Evolutionary conservation across 2,113 vertebrate species (phyloP).

Genomic region (Synchiropus splendidus): DNA sequence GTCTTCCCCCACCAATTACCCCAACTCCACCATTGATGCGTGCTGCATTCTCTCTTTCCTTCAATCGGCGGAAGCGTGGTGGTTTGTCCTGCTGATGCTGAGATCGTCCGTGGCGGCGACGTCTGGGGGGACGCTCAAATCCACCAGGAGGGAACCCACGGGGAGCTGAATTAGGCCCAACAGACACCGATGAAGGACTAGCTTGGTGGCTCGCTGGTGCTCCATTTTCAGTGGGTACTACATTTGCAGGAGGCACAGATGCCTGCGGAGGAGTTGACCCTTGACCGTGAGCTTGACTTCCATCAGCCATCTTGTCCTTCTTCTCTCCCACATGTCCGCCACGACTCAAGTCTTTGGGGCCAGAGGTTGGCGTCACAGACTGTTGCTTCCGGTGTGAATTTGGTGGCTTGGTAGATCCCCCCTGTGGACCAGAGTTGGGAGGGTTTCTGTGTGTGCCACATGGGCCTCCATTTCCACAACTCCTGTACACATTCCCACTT

Average conservation of each 20-base stretch:
- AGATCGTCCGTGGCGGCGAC: constrained; percentile 75
- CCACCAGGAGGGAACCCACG: constrained; percentile 48
- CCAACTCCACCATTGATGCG: constrained; percentile 67
- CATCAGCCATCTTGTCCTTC: constrained; percentile 63
- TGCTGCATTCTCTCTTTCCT: constrained; percentile 81
- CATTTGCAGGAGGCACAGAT: constrained; percentile 19
- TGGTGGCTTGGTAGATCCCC: constrained; percentile 51
- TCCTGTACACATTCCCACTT: constrained; percentile 54
- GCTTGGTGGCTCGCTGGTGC: constrained; percentile 30
- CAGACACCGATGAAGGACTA: constrained; percentile 42
- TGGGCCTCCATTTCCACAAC: constrained; percentile 46
- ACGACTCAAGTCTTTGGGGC: constrained; percentile 54
- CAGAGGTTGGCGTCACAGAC: constrained; percentile 29
- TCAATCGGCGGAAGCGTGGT: constrained; percentile 82
- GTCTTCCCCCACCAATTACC: constrained; percentile 48
- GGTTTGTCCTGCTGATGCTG: constrained; percentile 91
- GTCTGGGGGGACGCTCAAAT: constrained; percentile 73
- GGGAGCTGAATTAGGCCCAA: constrained; percentile 36
- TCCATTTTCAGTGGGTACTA: constrained; percentile 54
- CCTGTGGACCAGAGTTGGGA: constrained; percentile 52
- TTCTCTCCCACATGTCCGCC: constrained; percentile 48
- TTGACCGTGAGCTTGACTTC: constrained; percentile 49
- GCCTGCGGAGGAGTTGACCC: constrained; percentile 39
- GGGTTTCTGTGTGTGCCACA: constrained; percentile 54
- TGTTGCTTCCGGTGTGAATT: constrained; percentile 60